Conservation (phyloP, 2,797 vertebrate species). For the Sebastes minor region DNA sequence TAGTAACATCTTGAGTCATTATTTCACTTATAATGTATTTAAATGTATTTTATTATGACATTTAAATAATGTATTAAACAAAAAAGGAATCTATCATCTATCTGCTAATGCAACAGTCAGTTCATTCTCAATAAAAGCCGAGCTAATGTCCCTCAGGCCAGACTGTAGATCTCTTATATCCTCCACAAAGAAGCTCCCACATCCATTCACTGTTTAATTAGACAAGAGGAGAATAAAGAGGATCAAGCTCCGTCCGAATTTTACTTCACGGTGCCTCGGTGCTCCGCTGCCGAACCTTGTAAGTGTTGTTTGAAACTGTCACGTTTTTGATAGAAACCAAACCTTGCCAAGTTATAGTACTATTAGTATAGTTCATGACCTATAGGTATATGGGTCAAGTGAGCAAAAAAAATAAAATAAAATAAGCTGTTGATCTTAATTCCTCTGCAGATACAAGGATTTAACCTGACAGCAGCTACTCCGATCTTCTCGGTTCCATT, state of each 20-base stretch:
- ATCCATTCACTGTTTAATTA: slow-evolving; percentile 42
- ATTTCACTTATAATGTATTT: background rate
- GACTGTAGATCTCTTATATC: slow-evolving; percentile 12
- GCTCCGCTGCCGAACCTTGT: background rate
- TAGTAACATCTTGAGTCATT: background rate
- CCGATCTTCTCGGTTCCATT: slow-evolving; percentile 50
- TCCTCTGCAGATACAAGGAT: slow-evolving; percentile 31
- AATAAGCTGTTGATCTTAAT: slow-evolving; percentile 21
- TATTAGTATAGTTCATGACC: background rate
- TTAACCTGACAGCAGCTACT: slow-evolving; percentile 43
- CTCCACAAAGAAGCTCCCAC: slow-evolving; percentile 5
- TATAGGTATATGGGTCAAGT: background rate
- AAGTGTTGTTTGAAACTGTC: background rate
- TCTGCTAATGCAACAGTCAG: background rate
- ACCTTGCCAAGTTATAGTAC: background rate
- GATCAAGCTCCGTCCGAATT: background rate
- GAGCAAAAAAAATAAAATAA: background rate
- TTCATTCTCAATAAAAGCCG: slow-evolving; percentile 8
- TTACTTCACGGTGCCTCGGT: background rate
- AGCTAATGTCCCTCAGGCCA: background rate
- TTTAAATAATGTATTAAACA: background rate
- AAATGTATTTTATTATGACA: background rate
- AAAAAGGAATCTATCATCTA: background rate
- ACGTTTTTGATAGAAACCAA: background rate
- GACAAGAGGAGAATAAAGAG: slow-evolving; percentile 8